These are phyloP conservation scores for Picus viridis DNA, from an alignment of 2,797 vertebrate species.

Conservation along the genomic window DNA sequence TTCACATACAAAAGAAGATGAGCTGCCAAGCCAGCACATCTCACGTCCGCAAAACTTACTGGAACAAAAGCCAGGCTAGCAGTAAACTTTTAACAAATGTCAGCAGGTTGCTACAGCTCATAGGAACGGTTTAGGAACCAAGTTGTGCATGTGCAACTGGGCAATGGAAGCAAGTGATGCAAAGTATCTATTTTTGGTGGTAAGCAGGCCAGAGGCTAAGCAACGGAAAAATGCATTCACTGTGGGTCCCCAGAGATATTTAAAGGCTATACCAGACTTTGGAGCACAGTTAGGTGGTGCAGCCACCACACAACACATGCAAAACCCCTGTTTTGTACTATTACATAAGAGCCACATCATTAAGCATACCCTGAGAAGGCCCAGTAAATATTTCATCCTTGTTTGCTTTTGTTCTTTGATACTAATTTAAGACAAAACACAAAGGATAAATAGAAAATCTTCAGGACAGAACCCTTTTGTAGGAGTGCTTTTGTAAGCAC, in stretches of 20 bases:
- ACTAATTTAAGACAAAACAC: neutral
- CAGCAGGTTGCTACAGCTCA: neutral
- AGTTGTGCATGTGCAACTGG: rapidly evolving
- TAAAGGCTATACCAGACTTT: neutral
- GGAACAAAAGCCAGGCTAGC: neutral
- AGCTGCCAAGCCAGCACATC: neutral
- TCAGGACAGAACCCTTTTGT: neutral
- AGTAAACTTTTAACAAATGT: neutral
- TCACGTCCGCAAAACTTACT: neutral
- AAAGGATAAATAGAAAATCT: neutral
- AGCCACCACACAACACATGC: neutral
- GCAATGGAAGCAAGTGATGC: neutral
- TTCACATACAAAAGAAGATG: neutral
- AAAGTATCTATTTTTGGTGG: neutral
- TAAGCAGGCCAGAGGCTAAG: neutral
- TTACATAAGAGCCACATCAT: neutral
- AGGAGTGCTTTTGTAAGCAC: rapidly evolving
- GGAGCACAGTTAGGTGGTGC: neutral
- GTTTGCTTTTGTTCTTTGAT: neutral
- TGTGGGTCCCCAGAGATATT: neutral
- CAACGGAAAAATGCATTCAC: neutral
- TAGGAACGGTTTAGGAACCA: neutral
- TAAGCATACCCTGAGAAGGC: neutral
- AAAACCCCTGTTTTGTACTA: neutral
- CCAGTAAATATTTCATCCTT: neutral